phyloP scores from a whole-genome alignment of 2,113 vertebrate genomes.

The Cacatua alba region DNA sequence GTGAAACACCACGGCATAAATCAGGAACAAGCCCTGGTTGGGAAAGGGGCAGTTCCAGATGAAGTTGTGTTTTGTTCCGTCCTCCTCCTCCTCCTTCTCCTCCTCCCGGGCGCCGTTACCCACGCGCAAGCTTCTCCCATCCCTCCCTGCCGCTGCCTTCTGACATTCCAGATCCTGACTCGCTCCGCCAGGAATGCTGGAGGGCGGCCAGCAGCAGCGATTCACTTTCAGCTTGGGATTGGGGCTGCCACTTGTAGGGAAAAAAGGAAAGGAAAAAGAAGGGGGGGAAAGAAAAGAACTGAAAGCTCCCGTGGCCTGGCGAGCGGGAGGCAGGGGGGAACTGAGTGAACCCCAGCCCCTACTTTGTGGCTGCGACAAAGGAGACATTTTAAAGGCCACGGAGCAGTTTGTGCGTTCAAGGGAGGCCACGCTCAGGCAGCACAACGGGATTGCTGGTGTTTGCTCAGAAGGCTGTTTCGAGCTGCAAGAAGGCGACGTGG shows the following conservation, averaged over 20 bases:
- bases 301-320: not conserved
- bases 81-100: constrained; percentile 62
- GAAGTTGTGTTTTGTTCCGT: constrained; percentile 74
- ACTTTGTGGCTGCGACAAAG: not conserved
- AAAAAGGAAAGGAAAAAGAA: not conserved
- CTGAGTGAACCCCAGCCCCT: not conserved
- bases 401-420: not conserved
- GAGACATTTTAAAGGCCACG: not conserved
- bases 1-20: constrained; percentile 43
- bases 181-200: constrained; percentile 81
- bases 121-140: constrained; percentile 44
- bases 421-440: not conserved
- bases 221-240: constrained; percentile 80
- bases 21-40: constrained; percentile 64
- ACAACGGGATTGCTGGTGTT: not conserved
- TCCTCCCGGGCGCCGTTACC: constrained; percentile 51
- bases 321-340: not conserved
- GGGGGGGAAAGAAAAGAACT: not conserved
- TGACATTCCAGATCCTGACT: constrained; percentile 81
- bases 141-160: constrained; percentile 73
- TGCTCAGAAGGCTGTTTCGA: not conserved
- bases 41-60: constrained; percentile 69
- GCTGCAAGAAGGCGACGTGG: not conserved
- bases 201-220: constrained; percentile 76
- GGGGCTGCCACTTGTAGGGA: constrained; percentile 71